Percentiles rank a stretch among this genome's conserved stretches.
Conservation (phyloP, 2,888 invertebrate genomes). For the Nymphalis polychloros region DNA sequence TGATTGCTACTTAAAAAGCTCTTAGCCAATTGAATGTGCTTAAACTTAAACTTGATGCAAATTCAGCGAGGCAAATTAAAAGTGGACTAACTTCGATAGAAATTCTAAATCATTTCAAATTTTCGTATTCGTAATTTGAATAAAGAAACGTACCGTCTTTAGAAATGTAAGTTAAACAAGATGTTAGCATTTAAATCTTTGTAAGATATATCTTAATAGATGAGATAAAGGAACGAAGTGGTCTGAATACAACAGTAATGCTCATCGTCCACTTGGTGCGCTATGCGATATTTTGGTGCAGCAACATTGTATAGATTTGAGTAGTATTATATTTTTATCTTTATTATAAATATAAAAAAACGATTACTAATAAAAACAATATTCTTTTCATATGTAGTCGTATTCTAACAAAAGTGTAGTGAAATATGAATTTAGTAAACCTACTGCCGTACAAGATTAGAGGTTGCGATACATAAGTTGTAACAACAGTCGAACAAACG, state of each 20-base stretch:
- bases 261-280: background rate
- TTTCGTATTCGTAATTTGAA: constrained; percentile 19
- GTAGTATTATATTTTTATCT: too few relatives aligned
- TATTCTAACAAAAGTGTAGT: too few relatives aligned
- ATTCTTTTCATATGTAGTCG: too few relatives aligned
- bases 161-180: constrained; percentile 12
- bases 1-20: background rate
- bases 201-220: constrained; percentile 17
- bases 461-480: too few relatives aligned
- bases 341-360: too few relatives aligned
- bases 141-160: constrained; percentile 20
- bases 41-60: background rate
- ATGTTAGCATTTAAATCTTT: constrained; percentile 22
- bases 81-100: constrained; percentile 16
- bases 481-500: too few relatives aligned
- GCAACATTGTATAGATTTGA: background rate
- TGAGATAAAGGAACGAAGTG: constrained; percentile 13
- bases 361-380: too few relatives aligned
- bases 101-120: constrained; percentile 24
- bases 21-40: background rate
- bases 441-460: too few relatives aligned
- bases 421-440: too few relatives aligned
- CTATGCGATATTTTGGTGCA: background rate
- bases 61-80: constrained; percentile 11
- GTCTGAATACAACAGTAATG: background rate